phyloP scores from a whole-genome alignment of 1,140 invertebrate species.

The Bombus vancouverensis region DNA sequence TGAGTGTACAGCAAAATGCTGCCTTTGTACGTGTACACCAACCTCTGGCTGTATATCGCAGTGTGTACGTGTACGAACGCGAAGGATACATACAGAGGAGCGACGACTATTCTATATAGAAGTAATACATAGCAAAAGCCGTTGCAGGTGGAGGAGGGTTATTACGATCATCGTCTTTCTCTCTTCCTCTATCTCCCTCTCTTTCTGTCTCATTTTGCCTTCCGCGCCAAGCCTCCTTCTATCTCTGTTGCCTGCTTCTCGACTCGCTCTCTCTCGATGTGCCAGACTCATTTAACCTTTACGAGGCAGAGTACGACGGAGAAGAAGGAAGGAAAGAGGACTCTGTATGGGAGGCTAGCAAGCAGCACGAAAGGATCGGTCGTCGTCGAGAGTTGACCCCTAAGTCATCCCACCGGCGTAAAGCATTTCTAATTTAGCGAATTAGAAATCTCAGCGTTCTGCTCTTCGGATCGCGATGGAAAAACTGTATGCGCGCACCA shows the following conservation, averaged over 20 bases:
- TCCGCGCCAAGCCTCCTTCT: not conserved
- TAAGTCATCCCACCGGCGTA: slow-evolving; percentile 27
- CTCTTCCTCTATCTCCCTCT: not conserved
- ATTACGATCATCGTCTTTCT: slow-evolving; percentile 57
- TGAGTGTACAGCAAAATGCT: slow-evolving; percentile 64
- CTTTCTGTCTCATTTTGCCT: too few species aligned
- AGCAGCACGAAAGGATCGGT: slow-evolving; percentile 40
- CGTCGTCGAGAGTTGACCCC: slow-evolving; percentile 23
- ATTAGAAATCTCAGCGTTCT: slow-evolving; percentile 21
- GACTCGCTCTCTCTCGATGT: slow-evolving; percentile 35
- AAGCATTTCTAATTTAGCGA: slow-evolving; percentile 38
- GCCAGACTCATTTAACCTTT: slow-evolving; percentile 71
- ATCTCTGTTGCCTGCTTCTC: not conserved
- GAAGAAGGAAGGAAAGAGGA: slow-evolving; percentile 36
- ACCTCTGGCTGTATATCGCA: not conserved
- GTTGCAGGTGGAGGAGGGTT: slow-evolving; percentile 68
- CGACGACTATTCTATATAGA: slow-evolving; percentile 29
- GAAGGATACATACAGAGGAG: not conserved
- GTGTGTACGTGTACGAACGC: not conserved
- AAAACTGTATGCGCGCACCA: not conserved
- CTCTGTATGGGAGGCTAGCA: slow-evolving; percentile 21
- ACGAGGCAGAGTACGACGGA: slow-evolving; percentile 46
- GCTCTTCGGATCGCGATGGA: not conserved
- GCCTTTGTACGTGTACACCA: slow-evolving; percentile 16
- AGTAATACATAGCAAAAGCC: slow-evolving; percentile 47